Conservation (phyloP, 2,797 vertebrate genomes). For the Hapalemur alaotrensis region DNA sequence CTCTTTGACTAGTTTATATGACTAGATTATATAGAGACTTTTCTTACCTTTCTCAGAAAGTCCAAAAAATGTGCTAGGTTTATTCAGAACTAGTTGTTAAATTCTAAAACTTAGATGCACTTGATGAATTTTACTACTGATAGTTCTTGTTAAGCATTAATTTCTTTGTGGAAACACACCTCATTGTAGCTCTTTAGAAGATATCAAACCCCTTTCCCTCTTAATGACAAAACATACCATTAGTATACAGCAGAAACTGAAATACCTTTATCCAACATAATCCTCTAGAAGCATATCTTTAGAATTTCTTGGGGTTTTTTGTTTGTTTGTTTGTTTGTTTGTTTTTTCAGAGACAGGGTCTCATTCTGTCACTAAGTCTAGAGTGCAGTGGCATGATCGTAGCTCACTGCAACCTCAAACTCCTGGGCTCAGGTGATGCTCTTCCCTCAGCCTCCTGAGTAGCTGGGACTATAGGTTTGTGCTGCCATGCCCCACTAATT, state of each 20-base stretch:
- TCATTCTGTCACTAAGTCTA: not conserved
- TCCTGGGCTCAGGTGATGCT: not conserved
- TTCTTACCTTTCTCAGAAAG: not conserved
- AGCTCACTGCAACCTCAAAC: not conserved
- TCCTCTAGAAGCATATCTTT: not conserved
- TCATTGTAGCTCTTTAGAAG: not conserved
- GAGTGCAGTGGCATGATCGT: not conserved
- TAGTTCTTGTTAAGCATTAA: not conserved
- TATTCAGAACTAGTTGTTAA: constrained; percentile 8
- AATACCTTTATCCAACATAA: not conserved
- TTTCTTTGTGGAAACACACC: not conserved
- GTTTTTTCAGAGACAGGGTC: not conserved
- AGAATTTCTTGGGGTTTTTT: not conserved
- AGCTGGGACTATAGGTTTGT: not conserved
- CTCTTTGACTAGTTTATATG: constrained; percentile 5
- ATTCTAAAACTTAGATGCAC: constrained; percentile 28
- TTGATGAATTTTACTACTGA: not conserved
- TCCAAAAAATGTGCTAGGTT: not conserved
- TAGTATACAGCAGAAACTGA: not conserved
- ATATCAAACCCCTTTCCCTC: not conserved
- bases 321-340: no score
- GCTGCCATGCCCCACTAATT: no score
- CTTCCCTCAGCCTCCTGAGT: not conserved
- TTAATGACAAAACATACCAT: not conserved
- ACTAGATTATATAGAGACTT: constrained; percentile 15